These are phyloP conservation scores for Protula sp. DNA, from an alignment of 2,888 invertebrate genomes.

Conservation along the genomic window DNA sequence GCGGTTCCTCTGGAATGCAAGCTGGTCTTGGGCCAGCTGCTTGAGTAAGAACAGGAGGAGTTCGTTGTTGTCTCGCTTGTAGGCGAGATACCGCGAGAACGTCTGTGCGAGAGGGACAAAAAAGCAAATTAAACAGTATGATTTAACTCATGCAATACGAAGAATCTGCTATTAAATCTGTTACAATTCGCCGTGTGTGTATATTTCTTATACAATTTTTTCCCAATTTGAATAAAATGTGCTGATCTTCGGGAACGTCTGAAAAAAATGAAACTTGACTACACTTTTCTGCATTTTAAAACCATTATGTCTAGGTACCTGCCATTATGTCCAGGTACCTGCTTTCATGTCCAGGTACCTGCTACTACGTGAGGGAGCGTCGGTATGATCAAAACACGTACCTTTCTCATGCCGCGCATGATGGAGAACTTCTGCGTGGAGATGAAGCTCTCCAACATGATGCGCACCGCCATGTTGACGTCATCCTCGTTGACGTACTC, in stretches of 20 bases:
- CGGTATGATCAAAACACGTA: no score
- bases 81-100: constrained; percentile 88
- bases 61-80: constrained; percentile 93
- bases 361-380: no score
- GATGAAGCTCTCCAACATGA: constrained; percentile 97
- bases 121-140: neutral
- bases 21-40: constrained; percentile 85
- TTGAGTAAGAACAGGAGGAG: constrained; percentile 89
- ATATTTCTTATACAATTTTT: no score
- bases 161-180: no score
- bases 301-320: no score
- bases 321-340: no score
- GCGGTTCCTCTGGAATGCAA: constrained; percentile 64
- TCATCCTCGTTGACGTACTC: constrained; percentile 80
- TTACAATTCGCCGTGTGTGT: no score
- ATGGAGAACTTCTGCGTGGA: constrained; percentile 98
- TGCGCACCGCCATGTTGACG: constrained; percentile 93
- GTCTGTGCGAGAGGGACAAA: constrained; percentile 60
- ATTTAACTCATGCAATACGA: neutral
- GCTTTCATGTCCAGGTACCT: no score
- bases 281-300: no score
- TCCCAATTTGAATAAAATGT: no score
- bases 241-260: no score
- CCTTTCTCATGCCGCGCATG: constrained; percentile 91
- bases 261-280: no score